Percentiles rank a stretch among this genome's conserved stretches.
These are phyloP conservation scores for Thermophis baileyi DNA, from an alignment of 2,113 vertebrate genomes.

Conservation along the genomic window DNA sequence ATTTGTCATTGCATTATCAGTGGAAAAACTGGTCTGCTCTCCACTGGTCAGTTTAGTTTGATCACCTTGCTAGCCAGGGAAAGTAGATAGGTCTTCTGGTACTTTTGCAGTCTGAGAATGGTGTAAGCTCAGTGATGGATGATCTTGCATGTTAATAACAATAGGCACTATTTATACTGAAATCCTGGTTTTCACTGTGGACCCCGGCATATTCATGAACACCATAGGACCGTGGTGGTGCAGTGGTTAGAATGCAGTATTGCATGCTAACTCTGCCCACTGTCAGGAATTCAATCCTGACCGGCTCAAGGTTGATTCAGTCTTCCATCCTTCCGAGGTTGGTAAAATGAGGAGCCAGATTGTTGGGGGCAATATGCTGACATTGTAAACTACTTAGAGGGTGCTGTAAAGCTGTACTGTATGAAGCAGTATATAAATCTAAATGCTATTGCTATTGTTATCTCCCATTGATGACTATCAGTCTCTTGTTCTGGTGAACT, in stretches of 20 bases:
- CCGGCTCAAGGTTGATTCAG: background rate
- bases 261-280: background rate
- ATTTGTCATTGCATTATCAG: background rate
- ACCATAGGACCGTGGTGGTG: background rate
- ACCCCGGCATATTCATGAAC: background rate
- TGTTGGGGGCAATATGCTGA: background rate
- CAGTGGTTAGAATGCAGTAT: background rate
- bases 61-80: background rate
- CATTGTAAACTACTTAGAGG: background rate
- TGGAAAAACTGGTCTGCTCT: background rate
- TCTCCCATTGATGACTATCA: background rate
- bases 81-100: background rate
- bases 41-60: background rate
- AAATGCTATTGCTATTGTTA: background rate
- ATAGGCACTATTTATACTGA: background rate
- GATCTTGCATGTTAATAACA: background rate
- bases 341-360: background rate
- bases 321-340: background rate
- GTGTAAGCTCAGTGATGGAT: background rate
- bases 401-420: background rate
- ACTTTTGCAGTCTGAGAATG: background rate
- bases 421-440: background rate
- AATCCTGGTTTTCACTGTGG: background rate
- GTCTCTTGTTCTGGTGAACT: background rate
- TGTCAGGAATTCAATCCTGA: background rate